Percentiles rank a stretch among this genome's conserved stretches.
Conservation (phyloP, 2,797 vertebrate species). For the Pseudocheirus occidentalis region DNA sequence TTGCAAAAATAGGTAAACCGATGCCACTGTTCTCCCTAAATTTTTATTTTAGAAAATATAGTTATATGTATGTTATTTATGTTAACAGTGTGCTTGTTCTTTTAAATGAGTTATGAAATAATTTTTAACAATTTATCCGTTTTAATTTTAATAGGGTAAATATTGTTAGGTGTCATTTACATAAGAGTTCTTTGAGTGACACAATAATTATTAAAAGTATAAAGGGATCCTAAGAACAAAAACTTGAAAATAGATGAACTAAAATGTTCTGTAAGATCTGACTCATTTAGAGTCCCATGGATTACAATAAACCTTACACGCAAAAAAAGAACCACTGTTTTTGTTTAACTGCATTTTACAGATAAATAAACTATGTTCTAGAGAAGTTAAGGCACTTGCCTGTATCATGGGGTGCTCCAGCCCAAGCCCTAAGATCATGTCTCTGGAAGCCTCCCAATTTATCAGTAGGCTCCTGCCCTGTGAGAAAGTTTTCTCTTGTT, state of each 20-base stretch:
- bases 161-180: background rate
- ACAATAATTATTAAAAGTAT: background rate
- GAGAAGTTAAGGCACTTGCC: background rate
- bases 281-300: background rate
- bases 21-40: too few species aligned
- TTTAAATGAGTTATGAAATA: background rate
- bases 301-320: background rate
- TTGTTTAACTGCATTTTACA: background rate
- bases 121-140: background rate
- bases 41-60: too few species aligned
- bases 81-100: too few species aligned
- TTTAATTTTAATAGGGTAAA: background rate
- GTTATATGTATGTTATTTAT: too few species aligned
- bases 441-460: too few species aligned
- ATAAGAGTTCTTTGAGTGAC: background rate
- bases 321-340: background rate
- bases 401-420: too few species aligned
- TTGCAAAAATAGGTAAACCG: too few species aligned
- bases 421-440: too few species aligned
- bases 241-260: background rate
- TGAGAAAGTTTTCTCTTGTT: too few species aligned
- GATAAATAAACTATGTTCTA: background rate
- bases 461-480: too few species aligned
- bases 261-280: background rate
- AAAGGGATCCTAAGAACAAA: background rate